Evolutionary conservation across 2,888 invertebrate species (phyloP), one percentile per base, ranked within the genome.

Genomic region (Tipula helvola): DNA sequence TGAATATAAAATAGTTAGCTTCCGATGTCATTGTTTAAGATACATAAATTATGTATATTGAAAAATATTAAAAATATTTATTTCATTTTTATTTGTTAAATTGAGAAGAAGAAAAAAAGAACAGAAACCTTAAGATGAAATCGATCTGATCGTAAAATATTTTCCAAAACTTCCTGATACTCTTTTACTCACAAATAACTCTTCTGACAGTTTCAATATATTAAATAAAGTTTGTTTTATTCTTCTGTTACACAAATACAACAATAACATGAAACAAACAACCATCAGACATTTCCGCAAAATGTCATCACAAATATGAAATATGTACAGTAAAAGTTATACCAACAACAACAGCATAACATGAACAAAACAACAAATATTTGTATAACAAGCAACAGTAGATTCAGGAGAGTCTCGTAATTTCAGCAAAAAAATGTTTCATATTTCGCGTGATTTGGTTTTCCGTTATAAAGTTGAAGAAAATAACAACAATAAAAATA

Each of bases 241-340:
- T 52, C 52, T 0, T 28, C 18, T 28, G 0, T 7, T 12, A 28
- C 10, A 71, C 28, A 18, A 71, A 28, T 12, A 28, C 71, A 28
- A 71, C 71, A 71, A 71, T 71, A 71, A 28, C 10, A 39, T 28
- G 28, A 28, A 28, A 71, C 28, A 71, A 10, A 3, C 18, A 71
- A 28, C 28, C 71, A 39, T 84, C 84, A 84, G 84, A 84, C 84
- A 41, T 84, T 84, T 84, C 84, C 84, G 84, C n/a, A 84, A 84
- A 41, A 84, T 84, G 84, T 84, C 84, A 84, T 84, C n/a, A 84
- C 36, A 84, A 39, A 84, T 39, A 41, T 84, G 39, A 84, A 39
- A 84, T 39, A n/a, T n/a, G n/a, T n/a, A 39, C 28, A 71, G 71
- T 71, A 71, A 71, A 57, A 57, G 52, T 57, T 57, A 39, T 12